Percentiles rank a stretch among this genome's conserved stretches.
phyloP scores from a whole-genome alignment of 2,888 invertebrate species.

The Clepsis dumicolana region DNA sequence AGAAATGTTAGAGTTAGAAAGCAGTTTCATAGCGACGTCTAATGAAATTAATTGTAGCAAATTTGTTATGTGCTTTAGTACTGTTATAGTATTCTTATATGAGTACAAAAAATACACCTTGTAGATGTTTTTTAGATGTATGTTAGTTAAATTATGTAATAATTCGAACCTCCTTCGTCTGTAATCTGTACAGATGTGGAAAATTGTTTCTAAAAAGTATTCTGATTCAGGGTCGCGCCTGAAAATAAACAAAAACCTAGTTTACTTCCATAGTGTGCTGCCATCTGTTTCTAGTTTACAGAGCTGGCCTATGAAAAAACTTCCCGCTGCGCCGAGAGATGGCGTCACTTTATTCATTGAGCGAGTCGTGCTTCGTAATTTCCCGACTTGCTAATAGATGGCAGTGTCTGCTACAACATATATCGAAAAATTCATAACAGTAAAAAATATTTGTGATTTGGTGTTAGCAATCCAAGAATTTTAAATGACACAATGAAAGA shows the following conservation, averaged over 20 bases:
- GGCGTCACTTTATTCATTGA: not conserved
- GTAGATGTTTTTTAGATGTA: too few species aligned
- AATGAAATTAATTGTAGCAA: too few species aligned
- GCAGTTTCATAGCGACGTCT: too few species aligned
- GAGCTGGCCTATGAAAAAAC: not conserved
- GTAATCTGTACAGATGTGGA: slow-evolving; percentile 90
- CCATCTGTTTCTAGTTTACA: not conserved
- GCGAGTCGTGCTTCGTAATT: not conserved
- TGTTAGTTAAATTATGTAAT: slow-evolving; percentile 5
- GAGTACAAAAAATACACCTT: too few species aligned
- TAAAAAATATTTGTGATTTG: too few species aligned
- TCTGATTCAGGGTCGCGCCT: slow-evolving; percentile 89
- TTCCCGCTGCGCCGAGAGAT: not conserved
- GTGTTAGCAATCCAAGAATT: too few species aligned
- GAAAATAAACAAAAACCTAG: slow-evolving; percentile 51
- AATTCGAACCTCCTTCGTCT: slow-evolving; percentile 65
- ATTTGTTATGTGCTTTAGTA: too few species aligned
- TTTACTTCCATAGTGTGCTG: not conserved
- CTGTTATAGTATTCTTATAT: too few species aligned
- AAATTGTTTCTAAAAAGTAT: slow-evolving; percentile 89
- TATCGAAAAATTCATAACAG: not conserved
- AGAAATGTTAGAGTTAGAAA: too few species aligned
- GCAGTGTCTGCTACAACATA: not conserved
- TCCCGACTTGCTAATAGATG: not conserved
- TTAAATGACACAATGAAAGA: too few species aligned